Percentiles rank a stretch among this genome's conserved stretches.
Evolutionary conservation across 2,113 vertebrate genomes (phyloP).

Genomic region (Lophochroa leadbeateri): DNA sequence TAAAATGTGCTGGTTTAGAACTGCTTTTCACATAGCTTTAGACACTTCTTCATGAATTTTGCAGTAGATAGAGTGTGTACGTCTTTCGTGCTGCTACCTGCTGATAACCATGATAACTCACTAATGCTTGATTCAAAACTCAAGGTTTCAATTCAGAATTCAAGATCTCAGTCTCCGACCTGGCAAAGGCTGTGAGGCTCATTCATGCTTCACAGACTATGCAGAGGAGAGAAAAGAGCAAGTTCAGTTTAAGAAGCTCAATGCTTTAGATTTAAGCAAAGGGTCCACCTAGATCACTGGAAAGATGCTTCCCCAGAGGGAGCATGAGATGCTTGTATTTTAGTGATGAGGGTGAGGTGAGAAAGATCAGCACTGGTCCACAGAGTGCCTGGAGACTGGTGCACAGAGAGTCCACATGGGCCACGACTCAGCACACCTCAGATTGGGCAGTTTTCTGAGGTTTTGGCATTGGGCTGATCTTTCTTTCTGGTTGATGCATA

Average conservation of each 20-base stretch:
- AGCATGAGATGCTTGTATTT: neutral
- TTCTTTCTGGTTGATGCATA: neutral
- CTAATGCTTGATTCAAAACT: neutral
- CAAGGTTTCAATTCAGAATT: neutral
- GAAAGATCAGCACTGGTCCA: neutral
- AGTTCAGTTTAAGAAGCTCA: neutral
- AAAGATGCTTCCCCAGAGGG: neutral
- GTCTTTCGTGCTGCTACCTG: neutral
- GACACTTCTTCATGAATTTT: neutral
- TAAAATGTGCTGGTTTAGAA: neutral
- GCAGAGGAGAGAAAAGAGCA: neutral
- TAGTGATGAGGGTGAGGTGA: neutral
- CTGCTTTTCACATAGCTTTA: neutral
- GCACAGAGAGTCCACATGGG: neutral
- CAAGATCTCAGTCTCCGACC: neutral
- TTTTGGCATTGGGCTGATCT: neutral
- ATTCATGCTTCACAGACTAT: neutral
- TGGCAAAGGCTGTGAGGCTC: neutral
- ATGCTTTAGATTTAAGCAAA: neutral
- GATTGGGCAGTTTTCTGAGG: neutral
- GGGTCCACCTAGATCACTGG: neutral
- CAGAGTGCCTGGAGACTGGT: neutral
- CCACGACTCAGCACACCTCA: neutral
- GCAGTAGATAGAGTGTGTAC: accelerated
- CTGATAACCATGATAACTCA: neutral